These are phyloP conservation scores for Festucalex cinctus DNA, from an alignment of 2,113 vertebrate genomes.

Conservation along the genomic window DNA sequence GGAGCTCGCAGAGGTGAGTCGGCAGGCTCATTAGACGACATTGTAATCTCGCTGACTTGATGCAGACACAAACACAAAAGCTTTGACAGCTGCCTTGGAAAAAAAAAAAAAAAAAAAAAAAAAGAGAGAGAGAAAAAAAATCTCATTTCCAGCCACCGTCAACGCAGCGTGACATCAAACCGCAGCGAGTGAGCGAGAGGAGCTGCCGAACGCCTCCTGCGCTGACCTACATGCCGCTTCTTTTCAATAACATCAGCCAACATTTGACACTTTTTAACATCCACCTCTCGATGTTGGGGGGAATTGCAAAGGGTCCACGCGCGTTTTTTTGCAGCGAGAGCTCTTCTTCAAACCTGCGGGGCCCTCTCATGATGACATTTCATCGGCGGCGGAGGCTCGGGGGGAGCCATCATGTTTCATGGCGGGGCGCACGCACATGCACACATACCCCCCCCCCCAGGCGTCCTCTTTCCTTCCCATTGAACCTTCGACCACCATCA, in stretches of 20 bases:
- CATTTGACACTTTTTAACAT: slow-evolving; percentile 3
- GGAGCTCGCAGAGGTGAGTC: not conserved
- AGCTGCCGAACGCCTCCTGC: not conserved
- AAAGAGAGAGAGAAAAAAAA: no score
- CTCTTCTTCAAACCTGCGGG: not conserved
- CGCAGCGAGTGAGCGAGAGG: not conserved
- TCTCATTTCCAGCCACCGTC: not conserved
- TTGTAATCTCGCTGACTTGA: slow-evolving; percentile 18
- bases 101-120: not conserved
- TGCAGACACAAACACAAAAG: not conserved
- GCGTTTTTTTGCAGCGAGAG: not conserved
- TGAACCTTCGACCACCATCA: not conserved
- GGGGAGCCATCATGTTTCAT: not conserved
- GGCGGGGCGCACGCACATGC: not conserved
- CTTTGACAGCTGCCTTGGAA: not conserved
- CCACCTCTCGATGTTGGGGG: not conserved
- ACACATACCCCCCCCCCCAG: not conserved
- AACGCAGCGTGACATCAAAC: not conserved
- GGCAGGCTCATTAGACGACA: slow-evolving; percentile 32
- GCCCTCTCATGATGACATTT: slow-evolving; percentile 3
- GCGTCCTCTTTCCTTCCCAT: not conserved
- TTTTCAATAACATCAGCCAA: slow-evolving; percentile 2
- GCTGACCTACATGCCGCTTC: slow-evolving; percentile 1
- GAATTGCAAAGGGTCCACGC: not conserved
- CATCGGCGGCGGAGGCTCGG: not conserved